These are phyloP conservation scores for Oryctes rhinoceros DNA, from an alignment of 1,140 invertebrate genomes.

Conservation along the genomic window DNA sequence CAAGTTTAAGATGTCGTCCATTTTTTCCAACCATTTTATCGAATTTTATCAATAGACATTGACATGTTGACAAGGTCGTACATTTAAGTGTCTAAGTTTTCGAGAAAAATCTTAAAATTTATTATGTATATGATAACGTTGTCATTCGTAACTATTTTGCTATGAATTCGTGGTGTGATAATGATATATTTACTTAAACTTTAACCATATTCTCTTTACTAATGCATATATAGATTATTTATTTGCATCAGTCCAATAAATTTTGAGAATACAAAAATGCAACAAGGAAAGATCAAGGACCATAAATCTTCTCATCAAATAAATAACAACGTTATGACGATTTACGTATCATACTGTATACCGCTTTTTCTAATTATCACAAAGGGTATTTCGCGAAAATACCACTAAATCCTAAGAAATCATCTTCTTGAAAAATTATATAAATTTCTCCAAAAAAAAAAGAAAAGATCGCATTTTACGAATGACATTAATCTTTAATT, in stretches of 20 bases:
- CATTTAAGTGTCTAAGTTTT: neutral
- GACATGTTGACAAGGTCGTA: conserved; percentile 29
- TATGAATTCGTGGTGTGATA: conserved; percentile 21
- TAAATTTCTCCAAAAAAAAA: no score
- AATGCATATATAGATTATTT: neutral
- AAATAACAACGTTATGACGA: no score
- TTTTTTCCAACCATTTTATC: neutral
- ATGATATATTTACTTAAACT: conserved; percentile 31
- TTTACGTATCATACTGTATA: no score
- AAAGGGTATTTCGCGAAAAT: no score
- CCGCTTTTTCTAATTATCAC: no score
- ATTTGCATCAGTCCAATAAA: neutral
- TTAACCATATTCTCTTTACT: neutral
- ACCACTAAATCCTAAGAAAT: no score
- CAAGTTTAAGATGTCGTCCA: neutral
- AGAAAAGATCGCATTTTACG: no score
- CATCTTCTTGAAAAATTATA: no score
- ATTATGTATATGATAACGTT: conserved; percentile 24
- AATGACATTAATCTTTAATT: neutral
- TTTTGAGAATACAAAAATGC: no score
- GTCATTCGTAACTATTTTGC: neutral
- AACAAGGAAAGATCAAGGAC: no score
- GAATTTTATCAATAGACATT: neutral
- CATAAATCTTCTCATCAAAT: no score
- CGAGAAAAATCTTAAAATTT: neutral